Evolutionary conservation across 2,113 vertebrate genomes (phyloP).

Genomic region (Bubo scandiacus): DNA sequence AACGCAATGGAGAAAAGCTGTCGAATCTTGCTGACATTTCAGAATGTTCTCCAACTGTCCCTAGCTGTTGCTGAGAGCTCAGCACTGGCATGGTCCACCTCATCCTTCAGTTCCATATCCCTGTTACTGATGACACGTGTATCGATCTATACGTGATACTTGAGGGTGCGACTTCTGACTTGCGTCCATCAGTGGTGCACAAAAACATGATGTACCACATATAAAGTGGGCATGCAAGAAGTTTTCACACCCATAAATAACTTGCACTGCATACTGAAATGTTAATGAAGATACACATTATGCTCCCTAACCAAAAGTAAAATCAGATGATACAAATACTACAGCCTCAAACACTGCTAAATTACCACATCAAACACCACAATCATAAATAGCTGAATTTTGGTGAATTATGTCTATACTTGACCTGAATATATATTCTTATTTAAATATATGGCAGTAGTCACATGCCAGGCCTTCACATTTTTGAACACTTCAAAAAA

Average conservation of each 20-base stretch:
- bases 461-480: neutral
- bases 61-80: neutral
- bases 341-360: neutral
- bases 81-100: neutral
- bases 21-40: neutral
- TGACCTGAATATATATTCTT: neutral
- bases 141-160: neutral
- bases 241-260: neutral
- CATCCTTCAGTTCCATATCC: neutral
- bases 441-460: neutral
- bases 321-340: neutral
- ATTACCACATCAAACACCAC: neutral
- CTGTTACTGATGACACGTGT: neutral
- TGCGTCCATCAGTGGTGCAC: neutral
- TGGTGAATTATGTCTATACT: neutral
- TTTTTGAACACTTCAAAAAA: neutral
- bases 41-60: neutral
- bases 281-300: neutral
- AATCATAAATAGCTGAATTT: neutral
- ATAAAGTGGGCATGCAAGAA: neutral
- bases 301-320: neutral
- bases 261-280: neutral
- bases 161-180: neutral
- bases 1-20: neutral
- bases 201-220: neutral